Evolutionary conservation across 2,113 vertebrate genomes (phyloP), one percentile per base, ranked within the genome.

Genomic region (Festucalex cinctus): DNA sequence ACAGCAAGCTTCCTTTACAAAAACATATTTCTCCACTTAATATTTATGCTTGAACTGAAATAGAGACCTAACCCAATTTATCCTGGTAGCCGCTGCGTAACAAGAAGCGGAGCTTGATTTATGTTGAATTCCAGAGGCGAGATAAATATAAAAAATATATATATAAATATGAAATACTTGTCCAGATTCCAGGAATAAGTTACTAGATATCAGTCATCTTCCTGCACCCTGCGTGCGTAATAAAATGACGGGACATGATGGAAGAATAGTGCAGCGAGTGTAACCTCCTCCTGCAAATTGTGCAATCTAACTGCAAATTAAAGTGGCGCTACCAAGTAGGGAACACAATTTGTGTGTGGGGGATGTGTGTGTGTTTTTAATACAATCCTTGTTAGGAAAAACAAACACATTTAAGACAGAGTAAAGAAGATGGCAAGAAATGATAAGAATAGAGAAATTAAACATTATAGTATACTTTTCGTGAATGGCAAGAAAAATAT

Each of bases 181-280:
- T 83, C 83, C 70, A 49, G 57, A 73, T 67, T 88, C 77, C 79
- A 85, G 70, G 68, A 81, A 75, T 68, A 66, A 63, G 71, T 65
- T 75, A 70, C 54, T 0, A 56, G 75, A 76, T 73, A 87, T 81
- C 77, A 80, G 78, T 85, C 82, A 79, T 76, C 72, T 51, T 67
- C 77, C 79, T 77, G 80, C 80, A 2, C 73, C 79, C 85, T n/a
- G 77, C 68, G 74, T 43, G 46, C 63, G 61, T 73, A 78, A 80
- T 60, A 43, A 78, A 85, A 75, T 76, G 81, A 79, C 76, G 24
- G 70, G 70, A 82, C 24, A 77, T 58, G 71, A 81, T 70, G 56
- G 43, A 71, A 24, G 60, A 74, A 64, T 59, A 69, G 74, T 73
- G 80, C 66, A 28, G 61, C 57, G 75, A 70, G 44, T 70, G 64